A percentile compares a stretch with the other conserved stretches of the same genome.
phyloP scores from a whole-genome alignment of 1,140 invertebrate genomes.

The Hermetia illucens region DNA sequence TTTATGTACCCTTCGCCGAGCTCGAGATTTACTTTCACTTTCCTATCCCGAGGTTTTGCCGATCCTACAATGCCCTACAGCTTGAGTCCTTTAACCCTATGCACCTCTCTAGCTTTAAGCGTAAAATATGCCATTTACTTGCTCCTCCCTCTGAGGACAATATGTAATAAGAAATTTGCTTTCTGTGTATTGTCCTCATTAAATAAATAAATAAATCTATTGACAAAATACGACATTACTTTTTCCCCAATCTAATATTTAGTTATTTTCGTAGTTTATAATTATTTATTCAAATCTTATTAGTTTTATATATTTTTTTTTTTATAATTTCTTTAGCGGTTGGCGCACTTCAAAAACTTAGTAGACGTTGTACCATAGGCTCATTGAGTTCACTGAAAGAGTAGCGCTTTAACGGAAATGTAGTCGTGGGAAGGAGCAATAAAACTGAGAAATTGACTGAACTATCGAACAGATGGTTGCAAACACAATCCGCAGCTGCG shows the following conservation, averaged over 20 bases:
- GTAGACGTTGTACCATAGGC: background rate
- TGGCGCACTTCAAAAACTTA: slow-evolving; percentile 2
- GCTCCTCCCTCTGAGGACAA: background rate
- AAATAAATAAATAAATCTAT: background rate
- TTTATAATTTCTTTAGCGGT: slow-evolving; percentile 3
- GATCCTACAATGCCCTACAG: too few relatives aligned
- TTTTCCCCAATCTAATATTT: background rate
- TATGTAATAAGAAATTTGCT: background rate
- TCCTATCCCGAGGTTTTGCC: too few relatives aligned
- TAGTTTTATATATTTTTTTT: slow-evolving; percentile 2
- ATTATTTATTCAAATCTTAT: slow-evolving; percentile 1
- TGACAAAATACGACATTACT: background rate
- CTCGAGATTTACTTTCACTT: too few relatives aligned
- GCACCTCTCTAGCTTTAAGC: too few relatives aligned
- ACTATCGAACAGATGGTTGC: too few relatives aligned
- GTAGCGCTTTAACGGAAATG: too few relatives aligned
- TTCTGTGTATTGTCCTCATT: background rate
- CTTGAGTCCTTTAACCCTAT: too few relatives aligned
- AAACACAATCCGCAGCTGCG: too few relatives aligned
- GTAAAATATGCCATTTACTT: too few relatives aligned
- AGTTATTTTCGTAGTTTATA: background rate
- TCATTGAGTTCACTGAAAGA: background rate
- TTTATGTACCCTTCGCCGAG: too few relatives aligned
- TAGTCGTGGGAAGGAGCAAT: too few relatives aligned
- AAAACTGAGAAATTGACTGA: background rate